These are phyloP conservation scores for Rhinoraja longicauda DNA, from an alignment of 2,797 vertebrate species.

Conservation along the genomic window DNA sequence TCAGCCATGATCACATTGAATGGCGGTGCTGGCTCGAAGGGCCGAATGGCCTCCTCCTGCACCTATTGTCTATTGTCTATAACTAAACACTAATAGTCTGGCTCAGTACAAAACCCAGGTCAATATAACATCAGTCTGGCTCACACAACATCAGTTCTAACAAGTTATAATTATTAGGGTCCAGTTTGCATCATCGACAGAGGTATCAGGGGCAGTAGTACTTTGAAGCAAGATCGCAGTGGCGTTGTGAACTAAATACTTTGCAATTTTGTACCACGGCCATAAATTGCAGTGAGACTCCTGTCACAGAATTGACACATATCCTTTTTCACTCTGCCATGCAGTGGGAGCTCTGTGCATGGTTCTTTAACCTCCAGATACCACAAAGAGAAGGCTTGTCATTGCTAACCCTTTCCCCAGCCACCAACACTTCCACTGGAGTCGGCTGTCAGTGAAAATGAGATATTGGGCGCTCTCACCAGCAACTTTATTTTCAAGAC, in stretches of 20 bases:
- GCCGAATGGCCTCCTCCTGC: too few relatives aligned
- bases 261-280: not conserved
- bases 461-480: not conserved
- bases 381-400: not conserved
- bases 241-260: not conserved
- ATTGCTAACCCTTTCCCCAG: not conserved
- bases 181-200: too few relatives aligned
- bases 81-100: too few relatives aligned
- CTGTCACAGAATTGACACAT: not conserved
- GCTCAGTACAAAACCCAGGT: too few relatives aligned
- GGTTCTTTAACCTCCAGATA: not conserved
- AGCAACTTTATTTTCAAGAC: not conserved
- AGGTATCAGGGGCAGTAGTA: too few relatives aligned
- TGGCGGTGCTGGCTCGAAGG: too few relatives aligned
- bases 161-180: too few relatives aligned
- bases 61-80: too few relatives aligned
- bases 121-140: too few relatives aligned
- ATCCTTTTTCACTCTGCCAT: not conserved
- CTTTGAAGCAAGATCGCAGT: not conserved
- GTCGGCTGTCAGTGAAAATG: not conserved
- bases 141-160: too few relatives aligned
- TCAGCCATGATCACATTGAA: too few relatives aligned
- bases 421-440: not conserved
- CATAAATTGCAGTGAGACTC: not conserved
- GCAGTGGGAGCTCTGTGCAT: not conserved